Percentiles rank a stretch among this genome's conserved stretches.
Conservation (phyloP, 1,140 invertebrate species). For the Drosophila melanica region DNA sequence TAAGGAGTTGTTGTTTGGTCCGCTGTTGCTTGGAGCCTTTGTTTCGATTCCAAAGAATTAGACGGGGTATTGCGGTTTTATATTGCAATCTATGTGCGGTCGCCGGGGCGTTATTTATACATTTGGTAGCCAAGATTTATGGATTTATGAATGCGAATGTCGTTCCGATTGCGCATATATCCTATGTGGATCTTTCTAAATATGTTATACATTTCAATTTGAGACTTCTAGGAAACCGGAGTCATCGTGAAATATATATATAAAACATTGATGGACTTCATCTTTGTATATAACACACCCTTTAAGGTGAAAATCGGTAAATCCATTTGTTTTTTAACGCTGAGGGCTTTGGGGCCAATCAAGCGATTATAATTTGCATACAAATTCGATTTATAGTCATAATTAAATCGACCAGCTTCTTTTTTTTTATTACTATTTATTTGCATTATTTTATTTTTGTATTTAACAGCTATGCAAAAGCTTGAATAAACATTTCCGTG, state of each 20-base stretch:
- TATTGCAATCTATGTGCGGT: slow-evolving; percentile 56
- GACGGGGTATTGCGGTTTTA: slow-evolving; percentile 61
- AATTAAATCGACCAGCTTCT: slow-evolving; percentile 80
- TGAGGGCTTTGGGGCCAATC: slow-evolving; percentile 49
- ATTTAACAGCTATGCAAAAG: slow-evolving; percentile 15
- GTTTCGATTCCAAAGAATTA: slow-evolving; percentile 72
- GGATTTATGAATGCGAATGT: slow-evolving; percentile 35
- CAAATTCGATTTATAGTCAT: slow-evolving; percentile 71
- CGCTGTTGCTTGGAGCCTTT: slow-evolving; percentile 40
- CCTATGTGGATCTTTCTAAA: slow-evolving; percentile 17
- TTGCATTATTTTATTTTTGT: slow-evolving; percentile 48
- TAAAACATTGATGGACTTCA: slow-evolving; percentile 19
- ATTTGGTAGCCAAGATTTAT: slow-evolving; percentile 67
- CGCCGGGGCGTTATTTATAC: slow-evolving; percentile 56
- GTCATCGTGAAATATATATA: slow-evolving; percentile 24
- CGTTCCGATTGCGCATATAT: slow-evolving; percentile 35
- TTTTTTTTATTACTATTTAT: slow-evolving; percentile 70
- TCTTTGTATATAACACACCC: slow-evolving; percentile 56
- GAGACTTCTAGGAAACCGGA: slow-evolving; percentile 31
- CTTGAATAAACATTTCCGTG: slow-evolving; percentile 64
- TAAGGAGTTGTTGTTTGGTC: slow-evolving; percentile 47
- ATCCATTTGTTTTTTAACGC: slow-evolving; percentile 44
- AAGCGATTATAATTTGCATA: slow-evolving; percentile 65
- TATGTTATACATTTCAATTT: slow-evolving; percentile 7
- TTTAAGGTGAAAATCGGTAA: slow-evolving; percentile 33